Base-by-base conservation (phyloP, 2,797 vertebrate species). In the Leuciscus waleckii region DNA sequence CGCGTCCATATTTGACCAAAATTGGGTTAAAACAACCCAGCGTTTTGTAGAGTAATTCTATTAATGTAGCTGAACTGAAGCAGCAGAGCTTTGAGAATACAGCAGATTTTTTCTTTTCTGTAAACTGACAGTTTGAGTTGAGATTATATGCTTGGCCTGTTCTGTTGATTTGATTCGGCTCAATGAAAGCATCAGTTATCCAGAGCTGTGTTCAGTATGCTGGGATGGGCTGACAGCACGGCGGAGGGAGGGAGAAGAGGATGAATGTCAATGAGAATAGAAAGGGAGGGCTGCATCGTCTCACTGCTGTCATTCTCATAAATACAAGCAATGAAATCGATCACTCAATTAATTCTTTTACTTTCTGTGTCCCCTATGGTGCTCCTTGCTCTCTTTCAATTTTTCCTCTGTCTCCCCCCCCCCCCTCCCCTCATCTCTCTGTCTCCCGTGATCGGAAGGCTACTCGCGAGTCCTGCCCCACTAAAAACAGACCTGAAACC, bases 281-380 rank as follows among this genome's bases (percentile, higher is more conserved):
- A 69, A 58, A 32, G 26, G 65, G 74, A 78, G 83, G 26, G 9
- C 32, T 58, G 68, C 41, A 23, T 37, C 10, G 6, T 63, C 76
- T 71, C 32, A 46, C 68, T 37, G 67, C 14, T 70, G 68, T 63
- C 54, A 79, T 71, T 85, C 68, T 46, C 56, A 73, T 71, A 51
- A 79, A 85, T 63, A 74, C 68, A 14, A 70, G 83, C 67, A 21
- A 74, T 39, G 29, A 79, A 85, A 85, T 63, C 54, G 61, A 79
- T 80, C 83, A 37, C 7, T 85, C 83, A 79, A 70, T 85, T 80
- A 61, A 41, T 46, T 37, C 0, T 51, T 46, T 26, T 49, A 39
- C 49, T 46, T 32, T 21, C 51, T 23, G 37, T 32, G 70, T 35
- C 16, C n/a, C 26, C 19, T 58, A 14, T 23, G 46, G 39, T 19